These are phyloP conservation scores for Lutraria rhynchaena DNA, from an alignment of 1,140 invertebrate species.

Conservation along the genomic window DNA sequence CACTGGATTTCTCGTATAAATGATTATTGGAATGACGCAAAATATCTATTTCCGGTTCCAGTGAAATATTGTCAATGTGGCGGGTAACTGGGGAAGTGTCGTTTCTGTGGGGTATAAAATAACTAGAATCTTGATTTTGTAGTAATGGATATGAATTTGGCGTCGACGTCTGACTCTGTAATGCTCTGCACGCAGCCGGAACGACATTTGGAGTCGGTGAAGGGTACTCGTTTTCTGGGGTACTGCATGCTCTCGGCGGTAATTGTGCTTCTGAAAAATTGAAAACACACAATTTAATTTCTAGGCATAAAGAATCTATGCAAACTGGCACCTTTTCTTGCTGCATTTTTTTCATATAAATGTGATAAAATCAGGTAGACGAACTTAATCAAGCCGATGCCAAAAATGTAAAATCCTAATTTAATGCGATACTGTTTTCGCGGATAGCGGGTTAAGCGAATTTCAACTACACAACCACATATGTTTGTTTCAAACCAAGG, in stretches of 20 bases:
- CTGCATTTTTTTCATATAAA: neutral
- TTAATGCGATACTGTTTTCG: too few species aligned
- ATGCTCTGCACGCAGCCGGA: slow-evolving; percentile 5
- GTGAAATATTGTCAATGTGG: neutral
- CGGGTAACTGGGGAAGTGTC: neutral
- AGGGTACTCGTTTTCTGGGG: slow-evolving; percentile 45
- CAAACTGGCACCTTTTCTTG: neutral
- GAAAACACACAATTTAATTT: too few species aligned
- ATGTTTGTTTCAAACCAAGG: too few species aligned
- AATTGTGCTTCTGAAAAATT: slow-evolving; percentile 30
- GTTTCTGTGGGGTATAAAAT: neutral
- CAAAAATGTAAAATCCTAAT: too few species aligned
- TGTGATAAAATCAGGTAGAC: neutral
- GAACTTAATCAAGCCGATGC: too few species aligned
- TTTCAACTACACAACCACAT: too few species aligned
- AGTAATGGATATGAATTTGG: neutral
- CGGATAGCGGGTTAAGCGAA: too few species aligned
- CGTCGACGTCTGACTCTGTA: neutral
- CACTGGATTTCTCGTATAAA: slow-evolving; percentile 17
- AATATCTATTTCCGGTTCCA: neutral
- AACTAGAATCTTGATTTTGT: neutral
- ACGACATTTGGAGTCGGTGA: slow-evolving; percentile 29
- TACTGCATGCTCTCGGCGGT: slow-evolving; percentile 48
- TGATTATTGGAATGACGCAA: neutral
- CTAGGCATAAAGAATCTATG: too few species aligned